Evolutionary conservation across 2,797 vertebrate species (phyloP), one percentile per base, ranked within the genome.

Genomic region (Aldrovandia affinis): DNA sequence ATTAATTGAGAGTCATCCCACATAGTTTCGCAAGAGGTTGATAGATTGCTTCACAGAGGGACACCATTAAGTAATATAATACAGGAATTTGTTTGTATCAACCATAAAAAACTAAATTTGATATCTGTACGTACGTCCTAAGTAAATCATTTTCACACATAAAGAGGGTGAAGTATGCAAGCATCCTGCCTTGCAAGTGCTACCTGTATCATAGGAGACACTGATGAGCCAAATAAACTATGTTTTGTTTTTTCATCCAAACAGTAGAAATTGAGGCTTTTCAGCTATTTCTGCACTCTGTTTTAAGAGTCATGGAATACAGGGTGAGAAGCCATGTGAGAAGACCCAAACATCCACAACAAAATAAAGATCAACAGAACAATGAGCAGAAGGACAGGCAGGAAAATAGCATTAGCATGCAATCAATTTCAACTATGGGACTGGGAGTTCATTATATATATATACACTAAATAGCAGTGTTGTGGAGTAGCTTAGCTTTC

Each of bases 361-460:
- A 93, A 90, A 89, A 93, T 92, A 65, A 65, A 65, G 30, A 9
- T 95, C 91, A 93, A 92, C 93, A 95, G 93, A 92, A 95, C 94
- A 95, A 94, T 44, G 75, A 87, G 81, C 63, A 70, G 86, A 86
- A 85, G 80, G 59, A 82, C 86, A 90, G 90, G 93, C 90, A 91
- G 89, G 91, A 73, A 81, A 65, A 85, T 81, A 73, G 63, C 93
- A 94, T 94, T 89, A 85, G 85, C 96, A 96, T 97, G 96, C 96
- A 96, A 91, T 93, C 92, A 91, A 96, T 96, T 96, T 96, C 96
- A 96, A 97, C 95, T 92, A 94, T 94, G 96, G 96, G 95, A 94
- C 96, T 97, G 95, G 96, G 94, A 88, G 91, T n/a, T n/a, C n/a
- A n/a, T n/a, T n/a, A n/a, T n/a, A n/a, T n/a, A n/a, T n/a, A n/a